Percentiles rank a stretch among this genome's conserved stretches.
Conservation (phyloP, 2,113 vertebrate species). For the Oryzias melastigma region DNA sequence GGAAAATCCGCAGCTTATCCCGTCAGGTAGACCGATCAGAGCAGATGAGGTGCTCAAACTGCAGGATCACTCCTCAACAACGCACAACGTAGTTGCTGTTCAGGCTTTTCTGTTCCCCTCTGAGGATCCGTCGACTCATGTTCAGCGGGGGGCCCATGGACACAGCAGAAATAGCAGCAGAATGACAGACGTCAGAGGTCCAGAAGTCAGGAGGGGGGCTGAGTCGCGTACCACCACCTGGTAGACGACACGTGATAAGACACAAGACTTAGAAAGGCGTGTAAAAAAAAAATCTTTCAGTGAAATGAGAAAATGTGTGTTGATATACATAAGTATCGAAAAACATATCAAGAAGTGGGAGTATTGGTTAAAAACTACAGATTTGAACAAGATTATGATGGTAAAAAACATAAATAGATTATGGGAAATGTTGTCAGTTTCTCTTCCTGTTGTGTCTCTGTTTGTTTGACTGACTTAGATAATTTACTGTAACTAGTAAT, state of each 20-base stretch:
- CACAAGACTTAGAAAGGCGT: not conserved
- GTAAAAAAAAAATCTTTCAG: too few species aligned
- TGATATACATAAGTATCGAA: too few species aligned
- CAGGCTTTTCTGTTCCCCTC: slow-evolving; percentile 22
- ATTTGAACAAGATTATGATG: too few species aligned
- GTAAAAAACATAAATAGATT: too few species aligned
- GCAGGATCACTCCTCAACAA: slow-evolving; percentile 12
- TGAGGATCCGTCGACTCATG: not conserved
- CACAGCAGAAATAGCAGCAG: slow-evolving; percentile 51
- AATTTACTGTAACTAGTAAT: too few species aligned
- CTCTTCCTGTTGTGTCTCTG: too few species aligned
- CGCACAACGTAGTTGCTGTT: slow-evolving; percentile 14
- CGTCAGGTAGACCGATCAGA: slow-evolving; percentile 11
- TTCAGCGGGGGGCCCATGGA: slow-evolving; percentile 53
- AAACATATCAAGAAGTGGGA: too few species aligned
- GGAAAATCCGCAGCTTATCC: slow-evolving; percentile 11
- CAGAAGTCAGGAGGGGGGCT: slow-evolving; percentile 11
- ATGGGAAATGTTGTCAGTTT: too few species aligned
- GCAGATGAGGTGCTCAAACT: slow-evolving; percentile 15
- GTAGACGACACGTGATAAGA: not conserved
- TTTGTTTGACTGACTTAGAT: too few species aligned
- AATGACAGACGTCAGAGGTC: slow-evolving; percentile 37
- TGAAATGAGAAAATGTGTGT: not conserved
- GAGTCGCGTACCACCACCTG: slow-evolving; percentile 55
- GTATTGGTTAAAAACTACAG: too few species aligned